Evolutionary conservation across 1,140 invertebrate species (phyloP), one percentile per base, ranked within the genome.

Genomic region (Papilio polytes): DNA sequence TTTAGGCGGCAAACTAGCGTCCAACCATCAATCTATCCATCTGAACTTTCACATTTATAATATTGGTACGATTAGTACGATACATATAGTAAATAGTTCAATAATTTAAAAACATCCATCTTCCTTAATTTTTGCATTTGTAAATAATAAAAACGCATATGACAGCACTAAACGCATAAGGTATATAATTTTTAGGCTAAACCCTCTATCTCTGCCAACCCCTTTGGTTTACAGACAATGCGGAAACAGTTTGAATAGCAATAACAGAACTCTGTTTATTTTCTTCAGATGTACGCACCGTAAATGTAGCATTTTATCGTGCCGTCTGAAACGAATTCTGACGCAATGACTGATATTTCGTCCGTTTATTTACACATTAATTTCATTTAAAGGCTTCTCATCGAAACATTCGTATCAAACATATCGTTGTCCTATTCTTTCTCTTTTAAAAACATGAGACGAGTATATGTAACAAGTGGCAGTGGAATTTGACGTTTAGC

Each of bases 311-410:
- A 26, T 66, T 66, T 66, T 66, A 66, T 66, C 63, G 63, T 36
- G 63, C 63, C 63, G 63, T 31, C 63, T 31, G 63, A 66, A 66
- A 66, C 26, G 12, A 66, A 66, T 66, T 66, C 26, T 66, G 63
- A 26, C 63, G 63, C 63, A 31, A 66, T 31, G 4, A 31, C 63
- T 66, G 12, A 31, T 66, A 66, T 66, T 66, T 66, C 26, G 63
- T 66, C 1, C 63, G 63, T 66, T 66, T 66, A 66, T 66, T 66
- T 66, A 66, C 59, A 66, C 63, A 66, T 66, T 66, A 66, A 66
- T 66, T 66, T 31, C 26, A 66, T 66, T 66, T 66, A 53, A 53
- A 3, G 18, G 51, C 6, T 53, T 56, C 15, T 18, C 15, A 15
- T n/a, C 2, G 15, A 53, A 56, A 56, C 7, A n/a, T 18, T 8